These are phyloP conservation scores for Zosterops japonicus DNA, from an alignment of 2,113 vertebrate species.

Conservation along the genomic window DNA sequence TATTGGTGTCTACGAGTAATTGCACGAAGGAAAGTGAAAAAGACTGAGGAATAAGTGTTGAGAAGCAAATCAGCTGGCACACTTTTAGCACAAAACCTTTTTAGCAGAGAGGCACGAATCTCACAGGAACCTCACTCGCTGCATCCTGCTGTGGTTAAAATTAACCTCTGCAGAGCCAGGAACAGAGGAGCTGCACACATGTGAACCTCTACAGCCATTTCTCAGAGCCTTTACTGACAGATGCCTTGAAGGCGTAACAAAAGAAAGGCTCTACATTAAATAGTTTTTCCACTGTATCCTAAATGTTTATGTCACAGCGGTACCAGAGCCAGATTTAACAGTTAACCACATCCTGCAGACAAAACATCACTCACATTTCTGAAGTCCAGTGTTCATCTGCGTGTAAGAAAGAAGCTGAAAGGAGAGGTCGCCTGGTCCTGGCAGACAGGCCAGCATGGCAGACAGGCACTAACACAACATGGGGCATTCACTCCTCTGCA, in stretches of 20 bases:
- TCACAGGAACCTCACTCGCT: conserved; percentile 18
- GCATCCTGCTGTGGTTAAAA: conserved; percentile 34
- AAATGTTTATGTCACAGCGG: conserved; percentile 24
- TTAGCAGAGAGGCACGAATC: conserved; percentile 23
- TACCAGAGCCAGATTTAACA: conserved; percentile 54
- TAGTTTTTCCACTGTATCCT: conserved; percentile 23
- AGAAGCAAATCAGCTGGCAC: conserved; percentile 23
- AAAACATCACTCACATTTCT: conserved; percentile 95
- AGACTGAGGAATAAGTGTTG: neutral
- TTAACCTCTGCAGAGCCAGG: conserved; percentile 42
- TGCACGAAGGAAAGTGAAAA: neutral
- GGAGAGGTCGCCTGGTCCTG: conserved; percentile 97
- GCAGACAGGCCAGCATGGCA: conserved; percentile 99
- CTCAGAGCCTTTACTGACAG: neutral
- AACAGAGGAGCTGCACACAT: neutral
- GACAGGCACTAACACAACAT: conserved; percentile 93
- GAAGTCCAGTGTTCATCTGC: conserved; percentile 99
- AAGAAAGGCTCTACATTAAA: conserved; percentile 32
- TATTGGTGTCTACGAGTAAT: neutral
- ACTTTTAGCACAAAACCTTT: conserved; percentile 17
- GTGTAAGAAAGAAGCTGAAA: conserved; percentile 98
- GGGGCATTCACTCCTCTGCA: conserved; percentile 86
- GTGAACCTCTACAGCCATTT: conserved; percentile 20
- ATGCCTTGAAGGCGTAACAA: conserved; percentile 38
- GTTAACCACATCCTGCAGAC: conserved; percentile 49